Percentiles rank a stretch among this genome's conserved stretches.
phyloP scores from a whole-genome alignment of 2,113 vertebrate genomes.

The Neotragus pygmaeus region DNA sequence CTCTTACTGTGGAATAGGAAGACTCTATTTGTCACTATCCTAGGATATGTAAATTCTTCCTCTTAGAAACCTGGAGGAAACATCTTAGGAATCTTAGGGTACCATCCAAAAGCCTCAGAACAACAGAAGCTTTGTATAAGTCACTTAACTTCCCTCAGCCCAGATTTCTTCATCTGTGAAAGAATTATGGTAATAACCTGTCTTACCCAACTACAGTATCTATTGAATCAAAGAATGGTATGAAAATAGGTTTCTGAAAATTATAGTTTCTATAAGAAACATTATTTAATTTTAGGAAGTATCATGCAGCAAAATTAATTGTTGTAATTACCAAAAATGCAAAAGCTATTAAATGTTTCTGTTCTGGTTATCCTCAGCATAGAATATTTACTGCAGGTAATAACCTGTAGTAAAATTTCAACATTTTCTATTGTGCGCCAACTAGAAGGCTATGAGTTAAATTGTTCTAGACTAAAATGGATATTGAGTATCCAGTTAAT shows the following conservation, averaged over 20 bases:
- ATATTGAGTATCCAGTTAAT: neutral
- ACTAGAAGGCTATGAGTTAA: neutral
- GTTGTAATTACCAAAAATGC: neutral
- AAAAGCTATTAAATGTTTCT: conserved; percentile 13
- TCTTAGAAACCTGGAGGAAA: neutral
- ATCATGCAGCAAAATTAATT: neutral
- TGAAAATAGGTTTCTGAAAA: conserved; percentile 23
- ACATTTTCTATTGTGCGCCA: neutral
- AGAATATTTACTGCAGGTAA: neutral
- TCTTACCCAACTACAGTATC: neutral
- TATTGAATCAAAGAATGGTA: neutral
- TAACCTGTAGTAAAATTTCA: neutral
- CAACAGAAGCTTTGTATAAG: neutral
- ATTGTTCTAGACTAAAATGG: conserved; percentile 2
- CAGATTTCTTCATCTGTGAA: neutral
- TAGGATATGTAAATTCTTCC: neutral
- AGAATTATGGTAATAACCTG: neutral
- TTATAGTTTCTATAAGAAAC: neutral
- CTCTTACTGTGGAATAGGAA: neutral
- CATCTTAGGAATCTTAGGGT: neutral
- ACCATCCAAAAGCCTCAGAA: neutral
- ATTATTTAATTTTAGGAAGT: conserved; percentile 11
- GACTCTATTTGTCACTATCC: neutral
- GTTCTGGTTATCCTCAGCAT: neutral
- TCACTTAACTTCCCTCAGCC: neutral